A percentile compares a stretch with the other conserved stretches of the same genome.
Conservation (phyloP, 2,888 invertebrate species). For the Hypsopygia costalis region DNA sequence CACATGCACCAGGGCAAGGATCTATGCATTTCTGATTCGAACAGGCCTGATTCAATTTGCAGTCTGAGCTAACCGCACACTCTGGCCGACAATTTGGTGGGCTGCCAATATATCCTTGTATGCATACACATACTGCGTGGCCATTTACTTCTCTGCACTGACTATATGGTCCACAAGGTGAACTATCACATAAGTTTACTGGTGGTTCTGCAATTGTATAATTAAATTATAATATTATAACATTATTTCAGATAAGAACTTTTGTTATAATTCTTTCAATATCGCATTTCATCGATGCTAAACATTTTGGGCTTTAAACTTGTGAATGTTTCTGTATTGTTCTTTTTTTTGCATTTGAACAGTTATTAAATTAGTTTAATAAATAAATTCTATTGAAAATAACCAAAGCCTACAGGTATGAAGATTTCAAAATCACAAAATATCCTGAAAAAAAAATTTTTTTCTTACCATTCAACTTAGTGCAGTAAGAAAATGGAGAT, state of each 20-base stretch:
- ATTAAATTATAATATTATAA: too few species aligned
- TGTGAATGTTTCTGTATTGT: too few species aligned
- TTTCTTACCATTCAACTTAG: slow-evolving; percentile 48
- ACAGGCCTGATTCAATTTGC: slow-evolving; percentile 85
- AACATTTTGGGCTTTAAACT: too few species aligned
- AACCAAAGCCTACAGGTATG: too few species aligned
- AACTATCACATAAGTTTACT: slow-evolving; percentile 57
- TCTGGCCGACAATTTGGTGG: slow-evolving; percentile 90
- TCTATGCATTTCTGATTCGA: slow-evolving; percentile 87
- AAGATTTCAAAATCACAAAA: too few species aligned
- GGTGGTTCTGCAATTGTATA: slow-evolving; percentile 36
- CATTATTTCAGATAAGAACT: too few species aligned
- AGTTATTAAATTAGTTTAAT: too few species aligned
- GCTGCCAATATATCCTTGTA: slow-evolving; percentile 83
- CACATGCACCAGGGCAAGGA: slow-evolving; percentile 88
- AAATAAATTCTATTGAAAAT: too few species aligned
- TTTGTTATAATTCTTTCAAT: too few species aligned
- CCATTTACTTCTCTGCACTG: slow-evolving; percentile 85
- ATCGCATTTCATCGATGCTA: too few species aligned
- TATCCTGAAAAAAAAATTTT: too few species aligned
- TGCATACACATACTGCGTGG: slow-evolving; percentile 87
- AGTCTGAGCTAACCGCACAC: slow-evolving; percentile 88
- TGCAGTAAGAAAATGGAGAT: slow-evolving; percentile 83
- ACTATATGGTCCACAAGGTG: slow-evolving; percentile 86
- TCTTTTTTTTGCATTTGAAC: too few species aligned